Base-by-base conservation (phyloP, 2,888 invertebrate species). In the Drosophila subsilvestris region DNA sequence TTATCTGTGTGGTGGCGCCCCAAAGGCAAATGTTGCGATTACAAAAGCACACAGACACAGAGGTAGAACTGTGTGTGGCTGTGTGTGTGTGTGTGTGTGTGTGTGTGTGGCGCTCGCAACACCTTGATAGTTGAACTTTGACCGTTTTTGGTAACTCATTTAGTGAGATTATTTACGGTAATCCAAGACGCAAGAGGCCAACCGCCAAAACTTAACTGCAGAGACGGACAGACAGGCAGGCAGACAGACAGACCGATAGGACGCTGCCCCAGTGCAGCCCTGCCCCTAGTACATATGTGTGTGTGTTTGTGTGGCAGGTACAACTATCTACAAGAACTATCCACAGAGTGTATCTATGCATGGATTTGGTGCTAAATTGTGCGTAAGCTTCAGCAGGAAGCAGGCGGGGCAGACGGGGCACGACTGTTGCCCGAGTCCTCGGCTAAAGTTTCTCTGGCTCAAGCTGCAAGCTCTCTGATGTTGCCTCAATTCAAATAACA, bases 301-400 rank as follows among this genome's bases (percentile, higher is more conserved):
- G 14, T 18, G n/a, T 22, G 27, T 17, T 10, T 7, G n/a, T 29
- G 43, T 48, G 55, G 53, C 25, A 25, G 25, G 50, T 47, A 62
- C 49, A 56, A 72, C 73, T 72, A 63, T 72, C 70, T 63, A 56
- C 73, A 73, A 86, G 86, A 86, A 79, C 86, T 86, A 86, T 82
- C 74, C 83, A 82, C 25, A 12, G 37, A 2, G 2, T 7, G 14
- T 37, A 14, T 37, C 37, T 37, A 1, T 83, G 86, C 83, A 83
- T 88, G 84, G 88, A 86, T 88, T 84, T 86, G 79, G 79, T 85
- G 85, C 88, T 86, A 85, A 85, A 88, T 85, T 88, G 85, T 85
- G 85, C 85, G 85, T 85, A 85, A 85, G 85, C 88, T 73, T 72
- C 65, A 77, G 72, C 63, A 63, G 37, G 48, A 60, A 65, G 56